Evolutionary conservation across 2,888 invertebrate genomes (phyloP), one percentile per base, ranked within the genome.

Genomic region (Monoplex corrugatus): DNA sequence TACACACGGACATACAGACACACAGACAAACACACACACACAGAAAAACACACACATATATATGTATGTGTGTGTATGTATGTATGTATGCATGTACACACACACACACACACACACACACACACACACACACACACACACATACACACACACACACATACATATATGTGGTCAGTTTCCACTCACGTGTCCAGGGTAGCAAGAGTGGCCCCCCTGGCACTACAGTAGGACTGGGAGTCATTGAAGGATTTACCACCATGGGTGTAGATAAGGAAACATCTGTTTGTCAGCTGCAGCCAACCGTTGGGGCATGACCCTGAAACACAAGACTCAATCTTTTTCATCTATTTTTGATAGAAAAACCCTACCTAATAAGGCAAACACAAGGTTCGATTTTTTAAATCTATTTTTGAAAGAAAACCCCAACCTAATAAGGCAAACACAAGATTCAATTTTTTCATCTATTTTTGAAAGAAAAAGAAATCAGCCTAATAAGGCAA

Each of bases 191-290:
- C 68, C 1, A 94, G 89, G 1, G 93, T 92, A 0, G 93, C 94
- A 35, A 94, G 86, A 10, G 90, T 89, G 10, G 93, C 94, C 16
- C 92, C 91, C 6, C 85, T 85, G 0, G 72, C 50, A 13, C 40
- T 80, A n/a, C 94, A 94, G 38, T 43, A 85, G 2, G 44, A 13
- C 38, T 92, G 91, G 0, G 94, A 93, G 38, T 87, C 89, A 0
- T 40, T 19, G 92, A 91, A 94, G 2, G 90, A 86, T 43, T 88
- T 91, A 6, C 91, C 68, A n/a, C 82, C 86, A 45, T 16, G 63
- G 32, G 40, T 68, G 68, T 86, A 86, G 43, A 86, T 68, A n/a
- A 68, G 13, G 86, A 43, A 86, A 43, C 86, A 86, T 0, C 40
- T 32, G 43, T 86, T 86, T 40, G 68, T 40, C 68, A 86, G 16